phyloP scores from a whole-genome alignment of 2,888 invertebrate species.

The Actias luna region DNA sequence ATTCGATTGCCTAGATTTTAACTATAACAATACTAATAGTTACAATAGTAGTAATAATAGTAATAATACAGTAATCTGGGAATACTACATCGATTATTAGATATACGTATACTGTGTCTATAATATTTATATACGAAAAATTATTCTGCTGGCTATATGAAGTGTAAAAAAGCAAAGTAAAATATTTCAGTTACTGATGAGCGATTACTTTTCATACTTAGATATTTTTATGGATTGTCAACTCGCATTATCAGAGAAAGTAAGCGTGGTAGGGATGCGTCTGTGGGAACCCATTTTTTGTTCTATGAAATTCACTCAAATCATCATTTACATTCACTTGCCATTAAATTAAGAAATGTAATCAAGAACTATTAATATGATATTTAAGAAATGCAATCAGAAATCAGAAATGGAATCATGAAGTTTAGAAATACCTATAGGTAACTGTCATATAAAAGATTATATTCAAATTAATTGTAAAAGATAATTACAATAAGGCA shows the following conservation, averaged over 20 bases:
- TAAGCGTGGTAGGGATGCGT: conserved; percentile 34
- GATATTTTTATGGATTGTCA: conserved; percentile 45
- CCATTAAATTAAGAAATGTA: not conserved
- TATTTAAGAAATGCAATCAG: no score
- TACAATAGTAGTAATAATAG: no score
- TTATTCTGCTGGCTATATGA: not conserved
- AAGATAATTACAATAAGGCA: no score
- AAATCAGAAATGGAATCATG: no score
- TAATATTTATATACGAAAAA: no score
- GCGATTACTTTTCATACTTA: conserved; percentile 29
- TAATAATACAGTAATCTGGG: no score
- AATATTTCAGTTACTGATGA: not conserved
- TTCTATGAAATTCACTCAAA: conserved; percentile 44
- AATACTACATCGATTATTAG: no score
- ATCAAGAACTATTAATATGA: not conserved
- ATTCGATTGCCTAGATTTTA: no score
- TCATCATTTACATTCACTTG: conserved; percentile 44
- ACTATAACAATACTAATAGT: no score
- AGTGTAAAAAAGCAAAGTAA: not conserved
- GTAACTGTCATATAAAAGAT: no score
- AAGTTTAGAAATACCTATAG: no score
- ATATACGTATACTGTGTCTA: no score
- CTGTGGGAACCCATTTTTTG: conserved; percentile 48
- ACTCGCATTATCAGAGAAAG: conserved; percentile 50
- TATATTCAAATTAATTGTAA: not conserved